These are phyloP conservation scores for Hemiprocne comata DNA, from an alignment of 2,113 vertebrate genomes.

Conservation along the genomic window DNA sequence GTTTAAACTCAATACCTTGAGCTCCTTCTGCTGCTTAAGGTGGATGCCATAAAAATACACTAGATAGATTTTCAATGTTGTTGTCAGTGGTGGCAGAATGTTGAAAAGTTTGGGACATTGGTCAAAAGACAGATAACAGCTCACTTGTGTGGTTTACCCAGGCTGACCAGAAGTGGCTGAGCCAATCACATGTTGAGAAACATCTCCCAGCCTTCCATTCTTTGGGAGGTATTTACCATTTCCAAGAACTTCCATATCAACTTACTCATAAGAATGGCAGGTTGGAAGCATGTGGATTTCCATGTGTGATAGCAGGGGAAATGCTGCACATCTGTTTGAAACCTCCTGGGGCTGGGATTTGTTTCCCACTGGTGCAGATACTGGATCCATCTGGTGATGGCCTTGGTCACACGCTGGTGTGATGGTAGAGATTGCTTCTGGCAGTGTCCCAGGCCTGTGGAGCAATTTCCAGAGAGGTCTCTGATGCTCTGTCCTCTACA, in stretches of 20 bases:
- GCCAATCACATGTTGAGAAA: background rate
- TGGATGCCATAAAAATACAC: background rate
- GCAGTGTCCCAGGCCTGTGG: background rate
- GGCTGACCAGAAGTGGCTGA: background rate
- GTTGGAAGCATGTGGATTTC: background rate
- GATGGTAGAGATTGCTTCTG: background rate
- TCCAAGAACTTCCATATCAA: background rate
- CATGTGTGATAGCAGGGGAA: background rate
- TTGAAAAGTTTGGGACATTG: background rate
- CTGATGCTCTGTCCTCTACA: background rate
- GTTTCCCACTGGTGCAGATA: fast-evolving
- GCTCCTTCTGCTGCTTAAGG: background rate
- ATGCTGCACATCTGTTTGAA: background rate
- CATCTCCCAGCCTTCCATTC: background rate
- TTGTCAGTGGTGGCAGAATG: background rate
- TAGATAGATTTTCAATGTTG: fast-evolving
- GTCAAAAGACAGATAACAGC: background rate
- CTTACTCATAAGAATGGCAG: background rate
- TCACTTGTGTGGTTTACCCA: background rate
- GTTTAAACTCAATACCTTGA: background rate
- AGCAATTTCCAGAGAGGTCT: background rate
- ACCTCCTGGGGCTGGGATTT: background rate
- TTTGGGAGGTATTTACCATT: background rate
- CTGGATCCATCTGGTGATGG: background rate
- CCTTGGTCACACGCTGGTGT: fast-evolving